phyloP scores from a whole-genome alignment of 1,140 invertebrate species.

The Lerema accius region DNA sequence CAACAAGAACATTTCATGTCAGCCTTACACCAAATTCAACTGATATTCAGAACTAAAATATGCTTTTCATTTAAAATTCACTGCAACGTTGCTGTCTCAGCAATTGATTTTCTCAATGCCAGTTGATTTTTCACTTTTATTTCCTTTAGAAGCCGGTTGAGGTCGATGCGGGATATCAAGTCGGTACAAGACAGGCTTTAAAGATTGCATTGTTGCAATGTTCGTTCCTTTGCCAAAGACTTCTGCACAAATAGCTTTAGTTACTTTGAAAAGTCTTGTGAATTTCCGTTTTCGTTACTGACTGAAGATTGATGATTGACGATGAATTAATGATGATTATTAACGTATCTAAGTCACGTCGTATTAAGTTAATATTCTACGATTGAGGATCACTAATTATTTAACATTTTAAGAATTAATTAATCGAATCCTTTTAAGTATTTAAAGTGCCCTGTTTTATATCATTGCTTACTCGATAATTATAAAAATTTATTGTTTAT shows the following conservation, averaged over 20 bases:
- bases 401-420: too few relatives aligned
- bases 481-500: too few relatives aligned
- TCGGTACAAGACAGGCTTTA: slow-evolving; percentile 14
- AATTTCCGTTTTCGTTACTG: background rate
- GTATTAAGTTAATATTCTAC: too few relatives aligned
- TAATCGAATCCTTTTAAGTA: too few relatives aligned
- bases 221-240: background rate
- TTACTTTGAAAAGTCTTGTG: background rate
- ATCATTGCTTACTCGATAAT: too few relatives aligned
- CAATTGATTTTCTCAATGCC: slow-evolving; percentile 14
- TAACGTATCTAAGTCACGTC: too few relatives aligned
- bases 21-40: background rate
- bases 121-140: slow-evolving; percentile 29
- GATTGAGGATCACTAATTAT: too few relatives aligned
- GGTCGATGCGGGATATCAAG: slow-evolving; percentile 24
- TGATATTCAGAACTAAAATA: background rate
- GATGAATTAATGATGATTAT: too few relatives aligned
- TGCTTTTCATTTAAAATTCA: slow-evolving; percentile 4
- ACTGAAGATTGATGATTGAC: background rate
- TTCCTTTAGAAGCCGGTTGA: slow-evolving; percentile 7
- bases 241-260: background rate
- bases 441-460: too few relatives aligned
- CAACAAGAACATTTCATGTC: too few relatives aligned
- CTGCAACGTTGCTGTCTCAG: slow-evolving; percentile 8
- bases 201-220: slow-evolving; percentile 13